phyloP scores from a whole-genome alignment of 35 echinoderm and acorn worm genomes.

The Patiria miniata region DNA sequence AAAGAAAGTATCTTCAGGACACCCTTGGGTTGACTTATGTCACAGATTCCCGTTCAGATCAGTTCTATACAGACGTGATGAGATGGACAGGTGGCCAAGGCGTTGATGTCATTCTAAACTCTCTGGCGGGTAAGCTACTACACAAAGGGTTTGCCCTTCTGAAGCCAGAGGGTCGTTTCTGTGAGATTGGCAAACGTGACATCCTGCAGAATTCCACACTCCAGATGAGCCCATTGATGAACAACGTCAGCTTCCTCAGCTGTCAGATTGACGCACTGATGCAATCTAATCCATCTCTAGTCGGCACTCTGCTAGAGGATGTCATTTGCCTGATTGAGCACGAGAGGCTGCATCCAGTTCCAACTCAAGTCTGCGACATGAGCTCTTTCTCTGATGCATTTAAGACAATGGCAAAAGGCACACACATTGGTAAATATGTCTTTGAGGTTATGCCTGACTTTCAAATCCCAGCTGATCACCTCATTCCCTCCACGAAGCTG shows the following conservation, averaged over 20 bases:
- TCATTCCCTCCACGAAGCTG: conserved; percentile 42
- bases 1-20: background rate
- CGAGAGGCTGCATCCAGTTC: conserved; percentile 38
- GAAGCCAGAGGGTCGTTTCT: conserved; percentile 54
- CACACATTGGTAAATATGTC: conserved; percentile 46
- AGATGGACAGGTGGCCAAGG: conserved; percentile 49
- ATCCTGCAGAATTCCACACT: conserved; percentile 58
- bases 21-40: conserved; percentile 40
- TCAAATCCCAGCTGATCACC: conserved; percentile 41
- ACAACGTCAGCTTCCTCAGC: conserved; percentile 56
- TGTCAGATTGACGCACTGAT: conserved; percentile 63
- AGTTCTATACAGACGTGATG: conserved; percentile 56
- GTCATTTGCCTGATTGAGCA: conserved; percentile 25
- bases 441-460: conserved; percentile 13
- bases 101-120: conserved; percentile 70
- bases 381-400: conserved; percentile 49
- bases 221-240: conserved; percentile 42
- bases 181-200: conserved; percentile 57
- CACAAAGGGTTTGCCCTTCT: conserved; percentile 41
- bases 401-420: conserved; percentile 26
- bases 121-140: conserved; percentile 49
- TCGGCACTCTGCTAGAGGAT: conserved; percentile 17
- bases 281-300: background rate
- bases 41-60: conserved; percentile 15
- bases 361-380: conserved; percentile 18